Conservation (phyloP, 2,888 invertebrate species). For the Capitulum mitella region DNA sequence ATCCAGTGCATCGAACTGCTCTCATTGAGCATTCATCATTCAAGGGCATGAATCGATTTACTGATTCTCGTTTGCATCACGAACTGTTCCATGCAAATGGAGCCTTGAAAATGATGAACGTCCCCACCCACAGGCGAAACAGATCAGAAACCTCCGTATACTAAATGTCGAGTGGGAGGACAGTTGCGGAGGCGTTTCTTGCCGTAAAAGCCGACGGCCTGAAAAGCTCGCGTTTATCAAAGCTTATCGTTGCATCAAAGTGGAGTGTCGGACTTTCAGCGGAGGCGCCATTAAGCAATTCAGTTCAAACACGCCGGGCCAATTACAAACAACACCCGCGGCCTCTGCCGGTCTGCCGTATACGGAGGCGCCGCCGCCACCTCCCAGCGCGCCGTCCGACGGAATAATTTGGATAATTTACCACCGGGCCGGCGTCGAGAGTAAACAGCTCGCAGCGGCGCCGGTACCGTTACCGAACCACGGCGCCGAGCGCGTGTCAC, state of each 20-base stretch:
- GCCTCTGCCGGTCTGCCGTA: neutral
- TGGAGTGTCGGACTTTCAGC: neutral
- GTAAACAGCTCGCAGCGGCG: neutral
- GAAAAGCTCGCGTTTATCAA: neutral
- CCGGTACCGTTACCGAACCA: neutral
- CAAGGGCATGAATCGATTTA: neutral
- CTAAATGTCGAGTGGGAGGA: too few species aligned
- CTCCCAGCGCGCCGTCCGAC: neutral
- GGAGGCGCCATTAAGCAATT: neutral
- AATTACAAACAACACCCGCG: neutral
- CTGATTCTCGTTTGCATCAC: neutral
- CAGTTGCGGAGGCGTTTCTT: too few species aligned
- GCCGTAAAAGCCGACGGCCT: neutral
- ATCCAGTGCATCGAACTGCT: too few species aligned
- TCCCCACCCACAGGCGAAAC: neutral
- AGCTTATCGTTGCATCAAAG: neutral
- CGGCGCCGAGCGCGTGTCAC: neutral
- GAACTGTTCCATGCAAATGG: neutral
- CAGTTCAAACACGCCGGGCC: neutral
- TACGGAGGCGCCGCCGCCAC: neutral
- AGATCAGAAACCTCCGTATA: too few species aligned
- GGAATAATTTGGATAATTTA: neutral
- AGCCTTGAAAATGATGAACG: neutral
- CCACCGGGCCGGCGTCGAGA: neutral
- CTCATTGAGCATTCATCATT: conserved; percentile 31